phyloP scores from a whole-genome alignment of 1,140 invertebrate genomes.

The Laupala kohalensis region DNA sequence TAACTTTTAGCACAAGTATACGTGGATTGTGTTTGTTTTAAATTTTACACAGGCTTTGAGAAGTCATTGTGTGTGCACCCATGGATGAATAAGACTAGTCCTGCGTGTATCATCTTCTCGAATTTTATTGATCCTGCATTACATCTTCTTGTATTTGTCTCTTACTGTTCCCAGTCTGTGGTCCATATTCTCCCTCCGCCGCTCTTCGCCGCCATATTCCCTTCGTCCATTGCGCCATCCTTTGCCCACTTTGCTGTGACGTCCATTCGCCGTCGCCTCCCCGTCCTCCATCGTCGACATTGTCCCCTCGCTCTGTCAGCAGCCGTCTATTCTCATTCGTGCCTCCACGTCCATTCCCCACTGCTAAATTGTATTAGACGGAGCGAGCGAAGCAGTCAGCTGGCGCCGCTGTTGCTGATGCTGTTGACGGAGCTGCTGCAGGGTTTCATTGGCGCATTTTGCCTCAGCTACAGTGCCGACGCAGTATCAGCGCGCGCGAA shows the following conservation, averaged over 20 bases:
- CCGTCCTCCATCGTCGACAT: neutral
- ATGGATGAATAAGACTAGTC: too few relatives aligned
- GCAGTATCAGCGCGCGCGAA: neutral
- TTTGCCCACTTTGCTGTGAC: neutral
- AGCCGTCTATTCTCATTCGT: neutral
- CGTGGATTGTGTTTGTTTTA: too few relatives aligned
- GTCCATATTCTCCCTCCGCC: neutral
- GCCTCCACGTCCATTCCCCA: neutral
- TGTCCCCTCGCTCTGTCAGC: too few relatives aligned
- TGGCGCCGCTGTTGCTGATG: neutral
- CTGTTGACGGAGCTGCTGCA: too few relatives aligned
- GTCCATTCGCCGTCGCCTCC: neutral
- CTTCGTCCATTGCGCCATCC: neutral
- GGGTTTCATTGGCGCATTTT: neutral
- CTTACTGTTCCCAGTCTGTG: too few relatives aligned
- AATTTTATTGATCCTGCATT: too few relatives aligned
- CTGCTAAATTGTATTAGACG: neutral
- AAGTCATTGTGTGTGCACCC: too few relatives aligned
- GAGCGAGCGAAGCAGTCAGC: neutral
- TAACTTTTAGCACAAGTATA: too few relatives aligned
- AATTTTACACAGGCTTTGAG: too few relatives aligned
- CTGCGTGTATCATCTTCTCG: too few relatives aligned
- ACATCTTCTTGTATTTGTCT: too few relatives aligned
- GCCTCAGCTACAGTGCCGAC: neutral
- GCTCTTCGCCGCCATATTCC: neutral